phyloP scores from a whole-genome alignment of 2,888 invertebrate genomes.

The Operophtera brumata region DNA sequence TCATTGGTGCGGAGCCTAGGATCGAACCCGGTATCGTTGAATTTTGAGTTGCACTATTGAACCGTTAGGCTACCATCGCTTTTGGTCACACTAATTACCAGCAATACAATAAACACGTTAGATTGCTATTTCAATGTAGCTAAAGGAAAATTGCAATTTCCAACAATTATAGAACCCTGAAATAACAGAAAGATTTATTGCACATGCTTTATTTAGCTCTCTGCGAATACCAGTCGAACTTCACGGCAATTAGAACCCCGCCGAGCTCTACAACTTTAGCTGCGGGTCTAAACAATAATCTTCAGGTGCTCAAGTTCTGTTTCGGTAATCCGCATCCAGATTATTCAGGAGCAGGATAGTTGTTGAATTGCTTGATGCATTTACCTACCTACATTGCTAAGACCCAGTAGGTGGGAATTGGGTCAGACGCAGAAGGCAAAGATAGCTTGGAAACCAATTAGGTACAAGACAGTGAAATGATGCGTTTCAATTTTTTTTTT shows the following conservation, averaged over 20 bases:
- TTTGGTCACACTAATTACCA: too few relatives aligned
- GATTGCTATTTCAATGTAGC: too few relatives aligned
- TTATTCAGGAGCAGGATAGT: neutral
- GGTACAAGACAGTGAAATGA: too few relatives aligned
- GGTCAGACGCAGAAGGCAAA: too few relatives aligned
- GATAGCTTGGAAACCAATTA: too few relatives aligned
- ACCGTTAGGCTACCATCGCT: too few relatives aligned
- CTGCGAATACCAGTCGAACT: neutral
- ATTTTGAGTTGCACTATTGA: too few relatives aligned
- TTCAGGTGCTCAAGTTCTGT: neutral
- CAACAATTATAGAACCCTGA: neutral
- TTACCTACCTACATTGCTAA: neutral
- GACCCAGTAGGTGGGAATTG: too few relatives aligned
- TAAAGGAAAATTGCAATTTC: neutral
- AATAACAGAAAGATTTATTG: neutral
- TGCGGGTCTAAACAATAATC: conserved; percentile 3
- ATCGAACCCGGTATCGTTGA: too few relatives aligned
- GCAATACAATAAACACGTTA: too few relatives aligned
- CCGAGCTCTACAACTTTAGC: neutral
- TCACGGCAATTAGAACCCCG: conserved; percentile 1
- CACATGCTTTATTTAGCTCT: neutral
- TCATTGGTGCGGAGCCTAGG: too few relatives aligned
- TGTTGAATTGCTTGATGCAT: neutral
- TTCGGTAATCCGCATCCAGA: neutral
- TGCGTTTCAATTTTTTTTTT: too few relatives aligned